Evolutionary conservation across 2,888 invertebrate species (phyloP), one percentile per base, ranked within the genome.

Genomic region (Aplocera efformata): DNA sequence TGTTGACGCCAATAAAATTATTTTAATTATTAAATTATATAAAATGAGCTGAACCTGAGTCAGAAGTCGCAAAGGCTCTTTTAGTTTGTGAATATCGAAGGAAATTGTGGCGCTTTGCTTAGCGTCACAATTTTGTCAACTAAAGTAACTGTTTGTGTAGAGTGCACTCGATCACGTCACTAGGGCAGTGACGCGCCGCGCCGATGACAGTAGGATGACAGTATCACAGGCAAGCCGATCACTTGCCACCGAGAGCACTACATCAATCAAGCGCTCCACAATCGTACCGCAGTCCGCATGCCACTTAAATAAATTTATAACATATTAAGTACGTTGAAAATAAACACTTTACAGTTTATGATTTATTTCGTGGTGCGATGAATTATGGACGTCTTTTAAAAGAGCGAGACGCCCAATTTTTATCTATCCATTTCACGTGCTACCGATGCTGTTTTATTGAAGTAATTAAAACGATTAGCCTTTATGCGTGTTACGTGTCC

Each of bases 281-380:
- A 84, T 82, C 84, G 78, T 67, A 79, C 78, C 76, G 51, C 52
- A 55, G 38, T 55, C 55, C 50, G 79, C 79, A 71, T 58, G 78
- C 82, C 86, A 86, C 86, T 86, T 85, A 83, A 84, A 85, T 83
- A 84, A 84, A 86, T 88, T 88, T 86, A 86, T 84, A 85, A 83
- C 85, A 81, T 84, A 85, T 84, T 86, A 88, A 85, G 82, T 84
- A 84, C 83, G 72, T 81, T 75, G 70, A 83, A 81, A 85, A 86
- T 86, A 88, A 85, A 88, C 86, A 86, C 80, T 83, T 83, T 79
- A 76, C 79, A 65, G 77, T 77, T 78, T 85, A 85, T 88, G 88
- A 88, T 88, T 88, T 86, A 88, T 86, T 82, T 76, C 72, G 72
- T 81, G 76, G 74, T 70, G 58, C 67, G 71, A 82, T 85, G 83